Evolutionary conservation across 2,888 invertebrate species (phyloP).

Genomic region (Netelia virgata): DNA sequence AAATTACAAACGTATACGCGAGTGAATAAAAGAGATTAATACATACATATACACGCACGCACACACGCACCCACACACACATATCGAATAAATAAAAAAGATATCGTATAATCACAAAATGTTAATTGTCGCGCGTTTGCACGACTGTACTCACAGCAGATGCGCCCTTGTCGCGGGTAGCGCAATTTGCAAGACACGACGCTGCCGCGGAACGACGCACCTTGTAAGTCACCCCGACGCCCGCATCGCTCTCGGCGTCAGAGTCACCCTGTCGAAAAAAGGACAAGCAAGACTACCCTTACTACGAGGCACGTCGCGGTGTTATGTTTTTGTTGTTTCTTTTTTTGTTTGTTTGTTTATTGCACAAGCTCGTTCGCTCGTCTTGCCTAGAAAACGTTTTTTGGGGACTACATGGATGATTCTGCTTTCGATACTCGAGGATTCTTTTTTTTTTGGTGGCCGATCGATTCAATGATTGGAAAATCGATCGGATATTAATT

Average conservation of each 20-base stretch:
- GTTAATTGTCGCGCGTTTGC: slow-evolving; percentile 60
- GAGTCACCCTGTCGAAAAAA: slow-evolving; percentile 82
- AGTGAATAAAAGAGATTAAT: slow-evolving; percentile 8
- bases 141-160: slow-evolving; percentile 83
- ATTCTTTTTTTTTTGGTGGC: background rate
- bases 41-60: slow-evolving; percentile 81
- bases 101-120: slow-evolving; percentile 52
- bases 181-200: slow-evolving; percentile 84
- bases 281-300: slow-evolving; percentile 83
- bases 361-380: slow-evolving; percentile 29
- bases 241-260: slow-evolving; percentile 85
- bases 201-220: slow-evolving; percentile 84
- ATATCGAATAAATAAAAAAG: slow-evolving; percentile 62
- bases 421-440: background rate
- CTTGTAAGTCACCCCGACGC: slow-evolving; percentile 90
- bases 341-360: slow-evolving; percentile 30
- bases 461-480: background rate
- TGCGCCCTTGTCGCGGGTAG: slow-evolving; percentile 83
- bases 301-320: slow-evolving; percentile 74
- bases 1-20: background rate
- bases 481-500: background rate
- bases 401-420: background rate
- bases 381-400: slow-evolving; percentile 24
- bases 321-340: slow-evolving; percentile 23
- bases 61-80: no score